A percentile compares a stretch with the other conserved stretches of the same genome.
phyloP scores from a whole-genome alignment of 1,140 invertebrate genomes.

The Philopotamus ludificatus region DNA sequence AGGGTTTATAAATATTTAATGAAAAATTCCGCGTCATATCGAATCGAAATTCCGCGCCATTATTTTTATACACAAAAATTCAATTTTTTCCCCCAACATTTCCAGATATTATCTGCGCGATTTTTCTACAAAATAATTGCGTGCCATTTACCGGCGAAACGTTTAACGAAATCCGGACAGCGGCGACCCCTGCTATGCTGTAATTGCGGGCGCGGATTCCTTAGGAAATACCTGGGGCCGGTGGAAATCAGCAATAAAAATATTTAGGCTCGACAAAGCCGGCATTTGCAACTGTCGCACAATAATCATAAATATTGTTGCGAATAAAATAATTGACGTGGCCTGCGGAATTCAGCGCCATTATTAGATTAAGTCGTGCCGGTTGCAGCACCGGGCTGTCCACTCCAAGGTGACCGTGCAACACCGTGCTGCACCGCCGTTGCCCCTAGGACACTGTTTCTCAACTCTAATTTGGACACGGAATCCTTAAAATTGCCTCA shows the following conservation, averaged over 20 bases:
- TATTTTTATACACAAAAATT: background rate
- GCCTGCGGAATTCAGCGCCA: constrained; percentile 20
- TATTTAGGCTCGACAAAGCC: constrained; percentile 2
- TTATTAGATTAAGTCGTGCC: constrained; percentile 7
- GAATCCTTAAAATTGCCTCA: too few relatives aligned
- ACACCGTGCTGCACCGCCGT: too few relatives aligned
- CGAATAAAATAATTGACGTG: constrained; percentile 30
- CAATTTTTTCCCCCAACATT: background rate
- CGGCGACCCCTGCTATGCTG: background rate
- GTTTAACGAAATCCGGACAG: too few relatives aligned
- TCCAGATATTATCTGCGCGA: background rate
- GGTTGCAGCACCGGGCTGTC: background rate
- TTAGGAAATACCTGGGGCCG: background rate
- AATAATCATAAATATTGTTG: constrained; percentile 28
- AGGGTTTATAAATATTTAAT: too few relatives aligned
- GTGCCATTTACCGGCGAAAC: background rate
- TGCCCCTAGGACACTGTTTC: too few relatives aligned
- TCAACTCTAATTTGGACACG: too few relatives aligned
- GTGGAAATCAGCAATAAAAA: constrained; percentile 2
- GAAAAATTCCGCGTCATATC: background rate
- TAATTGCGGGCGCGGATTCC: background rate
- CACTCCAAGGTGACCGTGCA: background rate
- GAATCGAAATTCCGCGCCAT: background rate
- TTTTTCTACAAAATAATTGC: background rate
- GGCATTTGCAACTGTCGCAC: constrained; percentile 10